Base-by-base conservation (phyloP, 2,888 invertebrate species). In the Taenaris catops region DNA sequence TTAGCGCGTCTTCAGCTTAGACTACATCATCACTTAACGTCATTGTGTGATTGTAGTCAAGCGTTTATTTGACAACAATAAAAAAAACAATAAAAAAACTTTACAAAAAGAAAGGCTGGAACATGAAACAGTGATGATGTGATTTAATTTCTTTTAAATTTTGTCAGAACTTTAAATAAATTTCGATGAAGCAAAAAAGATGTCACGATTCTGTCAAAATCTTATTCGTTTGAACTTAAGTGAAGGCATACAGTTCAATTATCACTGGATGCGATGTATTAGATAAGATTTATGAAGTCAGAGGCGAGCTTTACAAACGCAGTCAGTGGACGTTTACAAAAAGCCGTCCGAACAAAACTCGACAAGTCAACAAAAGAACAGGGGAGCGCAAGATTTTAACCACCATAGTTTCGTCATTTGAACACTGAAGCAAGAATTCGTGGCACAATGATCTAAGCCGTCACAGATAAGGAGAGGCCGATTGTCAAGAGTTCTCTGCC, bases 391-490 rank as follows among this genome's bases (percentile, higher is more conserved):
- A 79, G 75, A 74, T 66, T 74, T 71, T 75, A 74, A 71, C 68
- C 62, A 46, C 49, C 48, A 49, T 44, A 51, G 49, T 58, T 80
- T 79, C 79, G 72, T 80, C 74, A 80, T 79, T 64, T 57, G 67
- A 59, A 61, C 67, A 59, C 52, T 56, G 67, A 62, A 67, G 71
- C 73, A 72, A 66, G 72, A 63, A 72, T 76, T 70, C 68, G 70
- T 68, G 64, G 59, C 66, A 80, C 79, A 83, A 79, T 74, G 75
- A 79, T 78, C 69, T 61, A 50, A 59, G 64, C 76, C 76, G 73
- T 79, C 81, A 74, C 73, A 81, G 81, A 80, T 81, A 79, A 81
- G 74, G 72, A 63, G 66, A 65, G 59, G 53, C 62, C 70, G 76
- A 80, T 76, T 80, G 79, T 76, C 52, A 62, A 60, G 63, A 73